These are phyloP conservation scores for Cartodere bifasciata DNA, from an alignment of 2,888 invertebrate genomes.

Conservation along the genomic window DNA sequence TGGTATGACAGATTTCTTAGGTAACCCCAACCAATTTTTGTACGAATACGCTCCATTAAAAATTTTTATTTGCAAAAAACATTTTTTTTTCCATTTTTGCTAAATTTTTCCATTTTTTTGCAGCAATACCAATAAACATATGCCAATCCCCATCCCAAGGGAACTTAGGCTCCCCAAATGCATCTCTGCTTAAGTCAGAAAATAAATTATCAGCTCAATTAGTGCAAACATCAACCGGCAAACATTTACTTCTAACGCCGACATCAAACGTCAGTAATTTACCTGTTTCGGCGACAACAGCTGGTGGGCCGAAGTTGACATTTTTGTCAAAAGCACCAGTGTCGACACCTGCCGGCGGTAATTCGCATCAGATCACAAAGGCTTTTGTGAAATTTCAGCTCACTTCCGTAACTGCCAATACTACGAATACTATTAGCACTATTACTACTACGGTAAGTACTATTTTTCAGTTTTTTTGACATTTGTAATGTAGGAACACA, in stretches of 20 bases:
- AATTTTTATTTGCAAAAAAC: not conserved
- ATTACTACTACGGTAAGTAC: slow-evolving; percentile 22
- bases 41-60: too few relatives aligned
- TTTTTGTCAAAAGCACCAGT: slow-evolving; percentile 41
- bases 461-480: slow-evolving; percentile 9
- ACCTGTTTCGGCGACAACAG: slow-evolving; percentile 29
- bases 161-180: slow-evolving; percentile 25
- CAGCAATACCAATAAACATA: slow-evolving; percentile 37
- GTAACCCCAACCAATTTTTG: too few relatives aligned
- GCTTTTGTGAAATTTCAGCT: slow-evolving; percentile 33
- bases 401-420: slow-evolving; percentile 27
- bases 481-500: slow-evolving; percentile 5
- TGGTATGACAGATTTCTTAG: too few relatives aligned
- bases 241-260: slow-evolving; percentile 52
- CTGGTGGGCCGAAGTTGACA: slow-evolving; percentile 44
- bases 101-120: slow-evolving; percentile 10
- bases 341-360: slow-evolving; percentile 33
- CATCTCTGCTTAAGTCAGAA: slow-evolving; percentile 28
- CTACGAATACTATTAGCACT: slow-evolving; percentile 20
- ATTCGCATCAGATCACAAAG: slow-evolving; percentile 27
- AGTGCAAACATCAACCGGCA: slow-evolving; percentile 57
- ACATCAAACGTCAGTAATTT: slow-evolving; percentile 31
- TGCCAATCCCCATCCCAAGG: slow-evolving; percentile 18
- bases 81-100: not conserved
- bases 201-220: slow-evolving; percentile 42